Percentiles rank a stretch among this genome's conserved stretches.
Evolutionary conservation across 2,113 vertebrate genomes (phyloP).

Genomic region (Menidia beryllina): DNA sequence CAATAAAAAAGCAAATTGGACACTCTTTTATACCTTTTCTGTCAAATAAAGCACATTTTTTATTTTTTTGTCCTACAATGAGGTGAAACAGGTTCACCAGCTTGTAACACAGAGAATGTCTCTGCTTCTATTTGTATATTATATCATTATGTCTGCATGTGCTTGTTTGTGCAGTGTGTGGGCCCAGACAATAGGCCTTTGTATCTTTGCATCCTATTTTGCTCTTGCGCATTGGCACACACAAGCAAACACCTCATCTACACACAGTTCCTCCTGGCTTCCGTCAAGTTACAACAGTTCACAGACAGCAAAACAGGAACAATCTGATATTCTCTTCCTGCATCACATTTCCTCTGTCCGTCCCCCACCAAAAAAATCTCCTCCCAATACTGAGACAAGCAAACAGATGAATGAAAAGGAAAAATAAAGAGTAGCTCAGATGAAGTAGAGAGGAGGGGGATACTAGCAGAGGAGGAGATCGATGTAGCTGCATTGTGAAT

Average conservation of each 20-base stretch:
- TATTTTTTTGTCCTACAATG: not conserved
- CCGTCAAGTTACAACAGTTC: constrained; percentile 71
- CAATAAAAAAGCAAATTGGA: not conserved
- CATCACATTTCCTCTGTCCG: constrained; percentile 71
- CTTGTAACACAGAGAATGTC: not conserved
- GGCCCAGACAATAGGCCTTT: constrained; percentile 73
- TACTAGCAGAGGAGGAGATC: constrained; percentile 55
- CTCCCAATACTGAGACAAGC: constrained; percentile 8
- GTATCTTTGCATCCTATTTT: constrained; percentile 75
- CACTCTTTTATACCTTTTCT: not conserved
- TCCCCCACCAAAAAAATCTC: not conserved
- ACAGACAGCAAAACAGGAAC: constrained; percentile 92
- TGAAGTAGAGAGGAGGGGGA: not conserved
- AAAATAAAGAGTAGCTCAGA: constrained; percentile 8
- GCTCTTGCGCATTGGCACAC: constrained; percentile 57
- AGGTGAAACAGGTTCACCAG: constrained; percentile 26
- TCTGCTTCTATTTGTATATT: constrained; percentile 43
- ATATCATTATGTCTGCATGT: constrained; percentile 53
- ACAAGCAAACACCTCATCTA: constrained; percentile 25
- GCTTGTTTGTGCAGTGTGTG: constrained; percentile 63
- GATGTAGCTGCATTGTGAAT: not conserved
- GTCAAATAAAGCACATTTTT: not conserved
- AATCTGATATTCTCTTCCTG: constrained; percentile 88
- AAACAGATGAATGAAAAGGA: constrained; percentile 54
- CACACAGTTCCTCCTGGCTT: constrained; percentile 64